Base-by-base conservation (phyloP, 2,113 vertebrate species). In the Alaudala cheleensis region DNA sequence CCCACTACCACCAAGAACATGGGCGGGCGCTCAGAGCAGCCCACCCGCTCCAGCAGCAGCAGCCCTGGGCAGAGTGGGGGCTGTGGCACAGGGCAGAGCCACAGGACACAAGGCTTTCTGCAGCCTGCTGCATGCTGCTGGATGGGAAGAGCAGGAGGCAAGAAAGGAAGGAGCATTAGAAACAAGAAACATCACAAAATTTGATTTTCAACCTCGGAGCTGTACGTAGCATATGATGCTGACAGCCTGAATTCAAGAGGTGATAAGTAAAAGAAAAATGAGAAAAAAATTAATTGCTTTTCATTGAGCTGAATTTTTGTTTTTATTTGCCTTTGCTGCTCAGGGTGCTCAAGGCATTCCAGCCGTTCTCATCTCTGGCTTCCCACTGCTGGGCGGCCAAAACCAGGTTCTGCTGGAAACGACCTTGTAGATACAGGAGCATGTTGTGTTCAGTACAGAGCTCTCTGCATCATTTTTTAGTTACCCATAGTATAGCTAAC, bases 21-120 rank as follows among this genome's bases (percentile, higher is more conserved):
- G 47, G 19, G 9, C 9, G 5, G 65, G 51, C 0, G 0, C 57
- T 25, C 0, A 0, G 58, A 33, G 54, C 16, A 39, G 39, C 53
- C 47, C 47, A 45, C 9, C 31, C 0, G 0, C 0, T 1, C 14
- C 60, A 31, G n/a, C 58, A 39, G 17, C 17, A 20, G 37, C 81
- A n/a, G 24, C 42, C 34, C 34, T 15, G 82, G 40, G 50, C 50
- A 31, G 12, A 33, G 65, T 23, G n/a, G 37, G 42, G 15, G 26
- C 8, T 23, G 26, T 8, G 29, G 40, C 51, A 2, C 2, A 0
- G 42, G 40, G 21, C 56, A 81, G 44, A 50, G 57, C 11, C 49
- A 10, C 40, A 10, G 1, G 3, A 9, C 54, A 20, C 23, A 2
- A 0, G 4, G 18, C 12, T 29, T 20, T 5, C 16, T 45, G 28